phyloP scores from a whole-genome alignment of 2,797 vertebrate species.

The Artibeus jamaicensis region DNA sequence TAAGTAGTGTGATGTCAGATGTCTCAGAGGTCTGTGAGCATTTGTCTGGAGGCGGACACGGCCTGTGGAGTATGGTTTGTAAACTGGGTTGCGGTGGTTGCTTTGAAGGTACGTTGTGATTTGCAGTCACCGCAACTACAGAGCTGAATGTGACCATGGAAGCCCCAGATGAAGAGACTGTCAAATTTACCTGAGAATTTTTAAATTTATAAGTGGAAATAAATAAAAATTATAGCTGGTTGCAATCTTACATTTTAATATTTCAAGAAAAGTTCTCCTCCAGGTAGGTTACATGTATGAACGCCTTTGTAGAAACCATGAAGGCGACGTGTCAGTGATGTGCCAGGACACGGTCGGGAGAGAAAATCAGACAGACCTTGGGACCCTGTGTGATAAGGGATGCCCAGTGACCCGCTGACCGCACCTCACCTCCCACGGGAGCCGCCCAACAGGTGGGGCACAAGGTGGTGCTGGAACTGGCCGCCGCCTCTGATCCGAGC shows the following conservation, averaged over 20 bases:
- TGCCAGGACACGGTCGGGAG: not conserved
- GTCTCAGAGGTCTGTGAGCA: not conserved
- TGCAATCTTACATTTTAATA: not conserved
- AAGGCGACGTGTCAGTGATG: not conserved
- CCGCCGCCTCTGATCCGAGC: not conserved
- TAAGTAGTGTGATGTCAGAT: constrained; percentile 5
- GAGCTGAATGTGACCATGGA: constrained; percentile 57
- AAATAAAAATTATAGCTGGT: constrained; percentile 58
- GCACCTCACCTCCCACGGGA: accelerated
- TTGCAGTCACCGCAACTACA: not conserved
- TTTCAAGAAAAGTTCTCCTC: not conserved
- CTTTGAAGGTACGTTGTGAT: not conserved
- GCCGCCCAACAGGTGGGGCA: not conserved
- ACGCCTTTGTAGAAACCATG: not conserved
- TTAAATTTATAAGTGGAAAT: constrained; percentile 68
- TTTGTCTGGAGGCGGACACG: not conserved
- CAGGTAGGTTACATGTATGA: not conserved
- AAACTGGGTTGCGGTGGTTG: not conserved
- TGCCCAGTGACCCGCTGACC: not conserved
- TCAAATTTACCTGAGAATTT: constrained; percentile 67
- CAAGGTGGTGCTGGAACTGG: not conserved
- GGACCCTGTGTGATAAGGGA: accelerated
- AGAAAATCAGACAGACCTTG: not conserved
- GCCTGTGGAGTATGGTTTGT: not conserved
- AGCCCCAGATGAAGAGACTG: constrained; percentile 49